phyloP scores from a whole-genome alignment of 2,113 vertebrate genomes.

The Dissostichus mawsoni region DNA sequence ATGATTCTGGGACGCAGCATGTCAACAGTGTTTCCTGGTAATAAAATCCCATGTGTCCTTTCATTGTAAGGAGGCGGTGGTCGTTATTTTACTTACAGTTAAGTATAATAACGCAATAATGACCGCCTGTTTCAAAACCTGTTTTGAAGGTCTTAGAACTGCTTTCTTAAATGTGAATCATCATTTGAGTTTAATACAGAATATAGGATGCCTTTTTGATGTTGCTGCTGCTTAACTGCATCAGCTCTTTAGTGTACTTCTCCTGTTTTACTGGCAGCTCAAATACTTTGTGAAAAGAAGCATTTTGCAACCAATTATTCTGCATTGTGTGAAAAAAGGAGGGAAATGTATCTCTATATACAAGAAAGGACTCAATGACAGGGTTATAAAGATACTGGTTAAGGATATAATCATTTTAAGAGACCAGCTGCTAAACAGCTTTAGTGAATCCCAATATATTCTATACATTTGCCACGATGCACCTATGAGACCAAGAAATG shows the following conservation, averaged over 20 bases:
- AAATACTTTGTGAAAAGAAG: slow-evolving; percentile 6
- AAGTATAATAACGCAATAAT: not conserved
- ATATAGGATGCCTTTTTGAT: not conserved
- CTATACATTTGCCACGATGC: too few relatives aligned
- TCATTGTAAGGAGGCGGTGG: not conserved
- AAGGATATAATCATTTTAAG: not conserved
- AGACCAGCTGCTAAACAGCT: not conserved
- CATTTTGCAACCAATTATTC: not conserved
- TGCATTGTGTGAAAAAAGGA: not conserved
- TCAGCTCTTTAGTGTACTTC: not conserved
- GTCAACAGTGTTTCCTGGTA: slow-evolving; percentile 5
- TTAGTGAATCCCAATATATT: not conserved
- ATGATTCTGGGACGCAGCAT: slow-evolving; percentile 20
- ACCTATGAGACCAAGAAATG: too few relatives aligned
- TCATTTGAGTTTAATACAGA: slow-evolving; percentile 2
- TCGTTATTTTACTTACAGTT: slow-evolving; percentile 13
- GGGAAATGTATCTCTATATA: not conserved
- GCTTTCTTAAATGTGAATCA: not conserved
- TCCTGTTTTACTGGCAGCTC: not conserved
- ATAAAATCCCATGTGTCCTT: not conserved
- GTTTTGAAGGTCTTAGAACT: not conserved
- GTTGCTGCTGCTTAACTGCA: not conserved
- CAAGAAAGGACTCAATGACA: not conserved
- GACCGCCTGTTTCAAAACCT: not conserved
- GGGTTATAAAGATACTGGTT: not conserved